Conservation (phyloP, 2,888 invertebrate species). For the Diploptera punctata region DNA sequence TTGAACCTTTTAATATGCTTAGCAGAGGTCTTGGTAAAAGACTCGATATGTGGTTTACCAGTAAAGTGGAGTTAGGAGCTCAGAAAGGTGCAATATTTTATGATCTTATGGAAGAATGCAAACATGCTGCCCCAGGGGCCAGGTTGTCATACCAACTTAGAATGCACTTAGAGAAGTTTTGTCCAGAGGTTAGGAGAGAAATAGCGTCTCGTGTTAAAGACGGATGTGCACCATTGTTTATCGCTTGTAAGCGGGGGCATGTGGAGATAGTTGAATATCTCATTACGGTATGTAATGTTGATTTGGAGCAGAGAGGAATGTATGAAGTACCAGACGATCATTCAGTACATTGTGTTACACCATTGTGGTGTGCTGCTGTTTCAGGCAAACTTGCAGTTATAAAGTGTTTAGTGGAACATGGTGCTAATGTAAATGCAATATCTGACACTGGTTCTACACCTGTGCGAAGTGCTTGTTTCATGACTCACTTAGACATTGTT, state of each 20-base stretch:
- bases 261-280: constrained; percentile 86
- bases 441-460: constrained; percentile 90
- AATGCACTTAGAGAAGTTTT: constrained; percentile 63
- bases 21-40: constrained; percentile 25
- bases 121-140: constrained; percentile 71
- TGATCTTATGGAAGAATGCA: constrained; percentile 71
- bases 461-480: constrained; percentile 90
- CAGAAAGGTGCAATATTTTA: constrained; percentile 61
- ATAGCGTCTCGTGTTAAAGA: constrained; percentile 73
- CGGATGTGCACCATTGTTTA: constrained; percentile 83
- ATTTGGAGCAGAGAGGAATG: constrained; percentile 84
- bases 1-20: constrained; percentile 31
- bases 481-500: constrained; percentile 86
- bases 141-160: constrained; percentile 64
- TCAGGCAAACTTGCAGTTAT: constrained; percentile 80
- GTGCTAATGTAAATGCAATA: constrained; percentile 85
- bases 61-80: constrained; percentile 46
- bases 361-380: constrained; percentile 92
- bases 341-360: constrained; percentile 82
- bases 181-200: constrained; percentile 66
- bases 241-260: constrained; percentile 79
- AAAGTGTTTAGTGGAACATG: constrained; percentile 76
- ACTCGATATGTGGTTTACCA: constrained; percentile 46
- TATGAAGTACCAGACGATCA: constrained; percentile 86
- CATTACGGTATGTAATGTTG: constrained; percentile 79